These are phyloP conservation scores for Dryocosmus kuriphilus DNA, from an alignment of 2,888 invertebrate genomes.

Conservation along the genomic window DNA sequence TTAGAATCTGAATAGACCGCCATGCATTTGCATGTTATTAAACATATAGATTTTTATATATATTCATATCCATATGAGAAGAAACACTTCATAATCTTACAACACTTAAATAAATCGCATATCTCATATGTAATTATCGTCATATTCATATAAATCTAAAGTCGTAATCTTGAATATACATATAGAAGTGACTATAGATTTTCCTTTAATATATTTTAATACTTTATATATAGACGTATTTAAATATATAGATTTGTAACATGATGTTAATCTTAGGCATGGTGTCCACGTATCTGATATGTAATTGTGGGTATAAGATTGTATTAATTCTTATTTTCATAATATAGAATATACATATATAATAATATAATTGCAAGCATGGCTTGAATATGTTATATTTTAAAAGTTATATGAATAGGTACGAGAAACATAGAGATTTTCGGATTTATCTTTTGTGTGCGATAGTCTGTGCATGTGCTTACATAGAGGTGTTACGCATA, in stretches of 20 bases:
- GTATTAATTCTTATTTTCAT: neutral
- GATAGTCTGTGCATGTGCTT: neutral
- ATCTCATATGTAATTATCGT: neutral
- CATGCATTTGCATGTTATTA: neutral
- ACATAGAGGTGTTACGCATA: neutral
- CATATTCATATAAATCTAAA: neutral
- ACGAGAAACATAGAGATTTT: conserved; percentile 7
- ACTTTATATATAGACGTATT: neutral
- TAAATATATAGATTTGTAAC: conserved; percentile 9
- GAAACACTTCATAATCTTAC: neutral
- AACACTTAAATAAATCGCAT: neutral
- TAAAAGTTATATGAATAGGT: neutral
- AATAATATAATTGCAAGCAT: neutral
- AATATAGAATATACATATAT: neutral
- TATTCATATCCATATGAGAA: neutral
- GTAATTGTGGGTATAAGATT: neutral
- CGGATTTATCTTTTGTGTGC: neutral
- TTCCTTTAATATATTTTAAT: neutral
- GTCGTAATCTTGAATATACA: neutral
- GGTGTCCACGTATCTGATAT: conserved; percentile 3
- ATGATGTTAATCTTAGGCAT: conserved; percentile 5
- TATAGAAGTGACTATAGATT: neutral
- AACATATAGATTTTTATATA: neutral
- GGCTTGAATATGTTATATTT: neutral
- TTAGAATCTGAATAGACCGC: neutral